These are phyloP conservation scores for Rhegmatorhina hoffmannsi DNA, from an alignment of 2,113 vertebrate species.

Conservation along the genomic window DNA sequence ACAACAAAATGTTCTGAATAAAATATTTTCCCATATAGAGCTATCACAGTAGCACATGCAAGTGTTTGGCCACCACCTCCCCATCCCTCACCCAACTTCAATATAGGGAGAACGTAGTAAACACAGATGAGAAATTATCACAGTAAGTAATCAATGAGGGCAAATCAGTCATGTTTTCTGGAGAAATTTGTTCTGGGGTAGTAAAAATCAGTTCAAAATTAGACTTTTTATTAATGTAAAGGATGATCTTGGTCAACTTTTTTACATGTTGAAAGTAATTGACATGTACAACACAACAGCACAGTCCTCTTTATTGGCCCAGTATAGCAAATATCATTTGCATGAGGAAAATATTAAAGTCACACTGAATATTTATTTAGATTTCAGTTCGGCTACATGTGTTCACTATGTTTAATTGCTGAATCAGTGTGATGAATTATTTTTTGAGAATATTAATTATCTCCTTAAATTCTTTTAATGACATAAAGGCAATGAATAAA, in stretches of 20 bases:
- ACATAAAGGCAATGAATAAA: neutral
- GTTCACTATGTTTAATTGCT: neutral
- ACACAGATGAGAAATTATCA: neutral
- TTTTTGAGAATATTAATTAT: neutral
- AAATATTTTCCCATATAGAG: neutral
- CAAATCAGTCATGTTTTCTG: neutral
- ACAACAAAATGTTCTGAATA: neutral
- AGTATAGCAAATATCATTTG: neutral
- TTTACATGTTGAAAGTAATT: neutral
- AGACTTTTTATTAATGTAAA: neutral
- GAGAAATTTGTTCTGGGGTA: neutral
- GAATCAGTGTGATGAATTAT: neutral
- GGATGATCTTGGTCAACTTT: neutral
- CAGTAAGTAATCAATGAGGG: neutral
- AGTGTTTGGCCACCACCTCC: neutral
- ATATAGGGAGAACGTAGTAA: accelerated
- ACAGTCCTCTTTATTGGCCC: neutral
- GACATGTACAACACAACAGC: accelerated
- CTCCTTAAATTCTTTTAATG: neutral
- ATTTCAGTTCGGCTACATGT: neutral
- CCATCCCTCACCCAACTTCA: accelerated
- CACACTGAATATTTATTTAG: neutral
- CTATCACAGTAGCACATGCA: neutral
- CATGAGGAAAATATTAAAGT: neutral
- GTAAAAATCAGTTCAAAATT: neutral